These are phyloP conservation scores for Nasonovia ribisnigri DNA, from an alignment of 2,888 invertebrate species.

Conservation along the genomic window DNA sequence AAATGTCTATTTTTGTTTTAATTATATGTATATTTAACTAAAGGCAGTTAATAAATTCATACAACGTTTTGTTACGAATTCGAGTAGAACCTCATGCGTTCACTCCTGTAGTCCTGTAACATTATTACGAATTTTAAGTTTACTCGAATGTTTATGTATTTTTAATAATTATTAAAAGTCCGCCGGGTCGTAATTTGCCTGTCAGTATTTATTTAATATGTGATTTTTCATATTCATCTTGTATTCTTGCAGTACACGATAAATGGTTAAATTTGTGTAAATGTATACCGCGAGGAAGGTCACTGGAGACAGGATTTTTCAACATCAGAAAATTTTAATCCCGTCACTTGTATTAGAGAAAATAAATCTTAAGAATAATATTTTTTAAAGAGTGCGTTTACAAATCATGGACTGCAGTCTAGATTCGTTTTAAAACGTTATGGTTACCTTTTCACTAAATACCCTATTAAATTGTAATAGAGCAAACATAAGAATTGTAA, in stretches of 20 bases:
- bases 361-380: background rate
- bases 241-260: background rate
- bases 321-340: slow-evolving; percentile 7
- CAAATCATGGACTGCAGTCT: background rate
- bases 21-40: background rate
- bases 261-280: background rate
- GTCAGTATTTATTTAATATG: background rate
- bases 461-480: background rate
- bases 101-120: background rate
- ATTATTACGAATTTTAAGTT: background rate
- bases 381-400: background rate
- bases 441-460: background rate
- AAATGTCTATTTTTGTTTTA: background rate
- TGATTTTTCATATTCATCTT: background rate
- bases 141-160: background rate
- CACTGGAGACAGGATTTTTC: slow-evolving; percentile 4
- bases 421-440: background rate
- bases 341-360: background rate
- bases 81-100: background rate
- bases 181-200: slow-evolving; percentile 3
- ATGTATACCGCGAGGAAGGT: background rate
- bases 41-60: background rate
- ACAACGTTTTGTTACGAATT: background rate
- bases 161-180: background rate
- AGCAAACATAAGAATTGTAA: background rate